Evolutionary conservation across 2,888 invertebrate genomes (phyloP), one percentile per base, ranked within the genome.

Genomic region (Rhyacophila evoluta): DNA sequence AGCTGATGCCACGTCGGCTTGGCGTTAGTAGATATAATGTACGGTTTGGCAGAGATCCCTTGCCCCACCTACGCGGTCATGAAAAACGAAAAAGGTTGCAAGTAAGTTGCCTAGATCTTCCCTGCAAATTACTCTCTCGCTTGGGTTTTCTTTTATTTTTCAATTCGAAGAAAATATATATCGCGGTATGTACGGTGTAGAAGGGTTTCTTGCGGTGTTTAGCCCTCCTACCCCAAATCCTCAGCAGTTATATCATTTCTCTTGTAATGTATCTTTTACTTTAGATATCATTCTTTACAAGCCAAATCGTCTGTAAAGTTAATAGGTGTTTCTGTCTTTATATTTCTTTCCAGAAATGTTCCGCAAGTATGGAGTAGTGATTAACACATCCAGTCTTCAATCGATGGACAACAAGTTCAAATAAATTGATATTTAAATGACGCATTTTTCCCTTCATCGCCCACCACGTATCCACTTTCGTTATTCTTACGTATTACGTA

Each of bases 121-220:
- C 8, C 55, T 55, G 55, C 55, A 55, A 55, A 55, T 55, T 55
- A 55, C 55, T 55, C 55, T 55, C 19, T 55, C 55, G 25, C 55
- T 25, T 10, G 55, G 55, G 55, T 55, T 55, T 55, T 55, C 55
- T 55, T 55, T 55, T 55, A 55, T 55, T 55, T 55, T 55, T 55
- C 55, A 55, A 55, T 55, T 55, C 55, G 55, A 55, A 55, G 55
- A 2, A 55, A 55, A 55, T 55, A 55, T n/a, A n/a, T 55, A 55
- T 55, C 6, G 55, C 55, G 19, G 55, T 55, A 33, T 33, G 55
- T 19, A 55, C 15, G 19, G 19, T 2, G 19, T 55, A 19, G 55
- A 55, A 55, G 55, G 55, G 55, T 55, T 55, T 55, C 55, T 55
- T 5, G 55, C 55, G 55, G 55, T 19, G 55, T 55, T 55, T 55